Conservation (phyloP, 2,888 invertebrate genomes). For the Junonia oenone region DNA sequence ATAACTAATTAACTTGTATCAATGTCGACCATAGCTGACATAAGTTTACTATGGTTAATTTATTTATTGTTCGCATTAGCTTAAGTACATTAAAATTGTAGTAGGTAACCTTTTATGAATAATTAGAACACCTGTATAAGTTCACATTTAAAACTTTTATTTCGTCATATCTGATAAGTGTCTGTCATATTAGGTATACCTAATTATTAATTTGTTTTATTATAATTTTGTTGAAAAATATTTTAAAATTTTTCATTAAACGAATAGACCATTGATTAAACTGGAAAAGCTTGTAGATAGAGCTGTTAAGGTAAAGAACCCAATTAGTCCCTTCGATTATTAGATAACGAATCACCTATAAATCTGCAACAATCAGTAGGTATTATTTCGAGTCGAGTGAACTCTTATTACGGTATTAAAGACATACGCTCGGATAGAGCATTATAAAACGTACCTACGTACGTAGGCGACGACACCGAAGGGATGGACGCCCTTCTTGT, state of each 20-base stretch:
- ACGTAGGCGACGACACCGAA: slow-evolving; percentile 65
- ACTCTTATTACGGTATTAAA: slow-evolving; percentile 13
- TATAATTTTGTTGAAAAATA: no score
- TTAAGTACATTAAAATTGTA: not conserved
- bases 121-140: not conserved
- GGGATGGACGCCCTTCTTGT: slow-evolving; percentile 53
- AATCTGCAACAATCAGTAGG: not conserved
- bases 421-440: slow-evolving; percentile 21
- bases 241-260: no score
- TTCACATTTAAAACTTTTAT: not conserved
- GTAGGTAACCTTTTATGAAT: not conserved
- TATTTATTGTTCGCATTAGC: not conserved
- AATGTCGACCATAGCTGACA: not conserved
- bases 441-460: slow-evolving; percentile 45
- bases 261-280: no score
- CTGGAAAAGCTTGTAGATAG: no score
- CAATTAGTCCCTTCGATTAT: not conserved
- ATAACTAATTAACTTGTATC: not conserved
- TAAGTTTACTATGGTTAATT: not conserved
- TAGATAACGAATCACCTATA: not conserved
- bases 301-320: not conserved
- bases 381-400: slow-evolving; percentile 33
- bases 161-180: not conserved
- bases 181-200: no score
- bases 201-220: no score